Evolutionary conservation across 2,888 invertebrate species (phyloP).

Genomic region (Epiblema foenella): DNA sequence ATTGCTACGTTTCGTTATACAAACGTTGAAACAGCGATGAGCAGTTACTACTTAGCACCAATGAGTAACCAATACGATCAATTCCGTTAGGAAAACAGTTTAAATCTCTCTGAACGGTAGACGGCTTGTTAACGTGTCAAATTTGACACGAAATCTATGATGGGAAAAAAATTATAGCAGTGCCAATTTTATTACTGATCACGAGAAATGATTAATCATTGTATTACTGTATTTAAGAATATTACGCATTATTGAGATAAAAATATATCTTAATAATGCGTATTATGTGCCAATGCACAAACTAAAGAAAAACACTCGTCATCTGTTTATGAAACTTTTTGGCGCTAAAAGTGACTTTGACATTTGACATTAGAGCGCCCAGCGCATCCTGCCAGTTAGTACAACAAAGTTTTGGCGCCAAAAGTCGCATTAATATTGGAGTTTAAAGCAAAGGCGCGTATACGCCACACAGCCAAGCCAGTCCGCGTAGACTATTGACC

Average conservation of each 20-base stretch:
- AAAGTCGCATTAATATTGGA: conserved; percentile 4
- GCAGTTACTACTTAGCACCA: conserved; percentile 45
- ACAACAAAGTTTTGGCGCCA: conserved; percentile 10
- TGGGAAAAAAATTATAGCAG: not conserved
- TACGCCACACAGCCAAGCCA: conserved; percentile 33
- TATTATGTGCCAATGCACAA: no score
- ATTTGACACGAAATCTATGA: not conserved
- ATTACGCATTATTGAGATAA: no score
- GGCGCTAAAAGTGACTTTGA: not conserved
- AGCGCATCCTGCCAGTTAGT: not conserved
- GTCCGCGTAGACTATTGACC: conserved; percentile 39
- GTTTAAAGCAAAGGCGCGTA: conserved; percentile 36
- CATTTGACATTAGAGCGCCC: not conserved
- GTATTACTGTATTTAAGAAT: not conserved
- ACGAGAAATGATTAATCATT: not conserved
- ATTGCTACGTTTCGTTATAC: conserved; percentile 33
- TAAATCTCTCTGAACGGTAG: conserved; percentile 16
- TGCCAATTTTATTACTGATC: not conserved
- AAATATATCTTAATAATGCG: no score
- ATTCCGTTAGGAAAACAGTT: conserved; percentile 41
- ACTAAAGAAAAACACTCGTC: not conserved
- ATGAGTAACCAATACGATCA: conserved; percentile 43
- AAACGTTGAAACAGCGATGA: conserved; percentile 32
- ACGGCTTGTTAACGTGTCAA: conserved; percentile 13
- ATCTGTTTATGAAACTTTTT: not conserved